Conservation (phyloP, 1,140 invertebrate species). For the Drosophila orosa region DNA sequence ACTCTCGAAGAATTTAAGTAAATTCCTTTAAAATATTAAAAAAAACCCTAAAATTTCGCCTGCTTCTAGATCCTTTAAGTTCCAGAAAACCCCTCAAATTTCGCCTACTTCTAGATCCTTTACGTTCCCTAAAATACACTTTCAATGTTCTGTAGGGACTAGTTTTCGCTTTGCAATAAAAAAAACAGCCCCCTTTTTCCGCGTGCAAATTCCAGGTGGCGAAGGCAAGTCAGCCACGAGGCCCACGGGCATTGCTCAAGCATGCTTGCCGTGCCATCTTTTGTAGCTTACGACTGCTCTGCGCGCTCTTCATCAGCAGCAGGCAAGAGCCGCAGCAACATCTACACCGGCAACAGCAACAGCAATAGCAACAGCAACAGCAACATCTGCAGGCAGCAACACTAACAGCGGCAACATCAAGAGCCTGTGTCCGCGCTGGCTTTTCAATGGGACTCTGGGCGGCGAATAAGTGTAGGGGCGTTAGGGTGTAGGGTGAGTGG, state of each 20-base stretch:
- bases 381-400: conserved; percentile 53
- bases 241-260: conserved; percentile 77
- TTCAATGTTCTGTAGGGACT: not conserved
- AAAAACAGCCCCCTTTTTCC: not conserved
- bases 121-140: not conserved
- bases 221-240: conserved; percentile 43
- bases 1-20: not conserved
- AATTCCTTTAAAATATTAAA: not conserved
- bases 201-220: conserved; percentile 27
- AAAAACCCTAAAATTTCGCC: not conserved
- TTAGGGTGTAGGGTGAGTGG: conserved; percentile 44
- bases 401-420: conserved; percentile 22
- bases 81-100: not conserved
- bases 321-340: conserved; percentile 44
- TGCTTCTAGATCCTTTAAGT: not conserved
- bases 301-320: conserved; percentile 72
- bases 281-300: conserved; percentile 68
- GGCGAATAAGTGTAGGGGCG: conserved; percentile 33
- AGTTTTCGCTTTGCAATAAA: not conserved
- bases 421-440: conserved; percentile 39
- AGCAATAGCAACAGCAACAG: conserved; percentile 12
- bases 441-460: conserved; percentile 69
- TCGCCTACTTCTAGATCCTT: not conserved
- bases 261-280: conserved; percentile 60
- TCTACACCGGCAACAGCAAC: conserved; percentile 13